A percentile compares a stretch with the other conserved stretches of the same genome.
Conservation (phyloP, 2,888 invertebrate genomes). For the Gymnosoma rotundatum region DNA sequence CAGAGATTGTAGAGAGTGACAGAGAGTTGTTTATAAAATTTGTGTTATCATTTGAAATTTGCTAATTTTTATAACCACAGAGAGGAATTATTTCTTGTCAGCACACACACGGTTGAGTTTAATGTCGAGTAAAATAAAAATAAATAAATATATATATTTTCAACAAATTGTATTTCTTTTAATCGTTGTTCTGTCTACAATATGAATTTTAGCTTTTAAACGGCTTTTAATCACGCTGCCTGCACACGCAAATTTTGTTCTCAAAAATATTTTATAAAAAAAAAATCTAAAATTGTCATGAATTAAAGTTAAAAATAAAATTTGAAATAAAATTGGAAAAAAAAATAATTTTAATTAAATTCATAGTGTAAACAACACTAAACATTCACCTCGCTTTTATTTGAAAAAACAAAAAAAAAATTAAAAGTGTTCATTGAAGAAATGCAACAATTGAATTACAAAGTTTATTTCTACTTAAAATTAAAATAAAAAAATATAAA, state of each 20-base stretch:
- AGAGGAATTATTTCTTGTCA: constrained; percentile 7
- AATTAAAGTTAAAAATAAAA: too few relatives aligned
- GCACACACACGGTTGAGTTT: constrained; percentile 28
- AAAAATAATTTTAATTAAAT: too few relatives aligned
- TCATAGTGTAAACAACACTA: too few relatives aligned
- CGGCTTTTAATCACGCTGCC: constrained; percentile 65
- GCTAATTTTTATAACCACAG: constrained; percentile 4
- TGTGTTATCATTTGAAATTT: constrained; percentile 43
- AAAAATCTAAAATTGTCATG: not conserved
- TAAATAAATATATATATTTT: constrained; percentile 28
- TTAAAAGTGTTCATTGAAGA: too few relatives aligned
- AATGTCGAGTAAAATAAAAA: not conserved
- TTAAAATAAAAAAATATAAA: not conserved
- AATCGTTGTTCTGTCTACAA: constrained; percentile 42
- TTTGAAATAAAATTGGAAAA: too few relatives aligned
- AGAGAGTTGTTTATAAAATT: constrained; percentile 24
- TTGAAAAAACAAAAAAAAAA: too few relatives aligned
- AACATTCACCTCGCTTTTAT: too few relatives aligned
- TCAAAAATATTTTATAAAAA: not conserved
- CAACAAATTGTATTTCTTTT: constrained; percentile 61
- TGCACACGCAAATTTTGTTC: constrained; percentile 48
- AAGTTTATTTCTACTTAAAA: not conserved
- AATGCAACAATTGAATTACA: not conserved
- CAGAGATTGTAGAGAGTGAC: constrained; percentile 8
- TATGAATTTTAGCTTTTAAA: constrained; percentile 64